Evolutionary conservation across 2,888 invertebrate species (phyloP), one percentile per base, ranked within the genome.

Genomic region (Lasius platythorax): DNA sequence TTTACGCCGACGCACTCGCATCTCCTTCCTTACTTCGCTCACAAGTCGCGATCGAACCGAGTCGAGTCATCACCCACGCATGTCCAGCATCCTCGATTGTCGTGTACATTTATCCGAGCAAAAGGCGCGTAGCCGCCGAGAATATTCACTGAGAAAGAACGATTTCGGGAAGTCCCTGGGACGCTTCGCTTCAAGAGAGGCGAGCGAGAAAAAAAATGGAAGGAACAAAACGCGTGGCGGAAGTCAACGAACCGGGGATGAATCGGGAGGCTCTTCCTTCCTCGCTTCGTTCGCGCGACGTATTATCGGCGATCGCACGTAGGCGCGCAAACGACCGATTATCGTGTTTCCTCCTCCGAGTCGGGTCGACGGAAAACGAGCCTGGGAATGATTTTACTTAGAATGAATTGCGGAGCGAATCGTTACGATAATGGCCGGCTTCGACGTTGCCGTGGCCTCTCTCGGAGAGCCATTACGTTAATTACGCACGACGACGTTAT

Each of bases 171-270:
- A 76, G 76, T 67, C 85, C 72, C 81, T 85, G 72, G 82, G 76
- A 70, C 83, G 82, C 64, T 56, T 53, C 28, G 30, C 6, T 61
- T 61, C 15, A 23, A 67, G n/a, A 53, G 15, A 61, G n/a, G 18
- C 28, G 63, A 37, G 5, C 23, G 53, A 37, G 2, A 37, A 72
- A 5, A 33, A 61, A 70, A 56, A 58, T 53, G 74, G 12, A 43
- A 58, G 33, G 28, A 73, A 46, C 83, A 81, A 37, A 23, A 72
- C 56, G 58, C 83, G 72, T 74, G 87, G 81, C 85, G 87, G 78
- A 89, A 91, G 89, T 91, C 89, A 90, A 90, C 88, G 90, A 90
- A 91, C 89, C 83, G 75, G 67, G 58, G 84, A 82, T 82, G 84
- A 73, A 82, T 46, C 76, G n/a, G 75, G 23, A 23, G 23, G 63